Conservation (phyloP, 2,888 invertebrate genomes). For the Seira musarum region DNA sequence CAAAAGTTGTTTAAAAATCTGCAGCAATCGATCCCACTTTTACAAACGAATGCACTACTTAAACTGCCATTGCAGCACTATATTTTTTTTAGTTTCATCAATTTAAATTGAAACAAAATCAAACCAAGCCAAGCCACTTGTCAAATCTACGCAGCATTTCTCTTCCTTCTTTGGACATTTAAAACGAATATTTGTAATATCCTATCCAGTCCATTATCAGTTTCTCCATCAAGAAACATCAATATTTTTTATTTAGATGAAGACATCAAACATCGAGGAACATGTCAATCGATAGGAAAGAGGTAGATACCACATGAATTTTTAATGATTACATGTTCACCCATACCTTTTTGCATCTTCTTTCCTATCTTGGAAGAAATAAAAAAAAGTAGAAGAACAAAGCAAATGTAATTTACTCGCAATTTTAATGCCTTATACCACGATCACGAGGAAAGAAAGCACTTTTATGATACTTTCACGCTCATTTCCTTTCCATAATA, state of each 20-base stretch:
- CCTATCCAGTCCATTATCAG: not conserved
- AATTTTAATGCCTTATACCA: too few relatives aligned
- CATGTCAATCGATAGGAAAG: constrained; percentile 46
- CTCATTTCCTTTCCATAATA: constrained; percentile 55
- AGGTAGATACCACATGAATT: constrained; percentile 38
- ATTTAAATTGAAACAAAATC: not conserved
- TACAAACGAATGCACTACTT: too few relatives aligned
- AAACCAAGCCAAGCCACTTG: not conserved
- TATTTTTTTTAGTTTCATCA: not conserved
- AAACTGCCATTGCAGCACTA: not conserved
- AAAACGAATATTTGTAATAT: not conserved
- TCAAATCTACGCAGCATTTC: not conserved
- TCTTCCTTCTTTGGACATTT: not conserved
- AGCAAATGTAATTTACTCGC: not conserved
- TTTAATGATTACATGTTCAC: constrained; percentile 47
- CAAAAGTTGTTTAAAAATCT: too few relatives aligned
- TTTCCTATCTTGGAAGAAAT: constrained; percentile 30
- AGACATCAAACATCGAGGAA: constrained; percentile 51
- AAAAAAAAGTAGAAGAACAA: constrained; percentile 2
- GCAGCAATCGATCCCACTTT: too few relatives aligned
- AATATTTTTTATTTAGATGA: constrained; percentile 34
- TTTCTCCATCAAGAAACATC: not conserved
- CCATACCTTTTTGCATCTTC: constrained; percentile 36
- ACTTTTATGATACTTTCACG: constrained; percentile 37
- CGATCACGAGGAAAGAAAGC: too few relatives aligned